A percentile compares a stretch with the other conserved stretches of the same genome.
phyloP scores from a whole-genome alignment of 2,797 vertebrate genomes.

The Nasua narica region DNA sequence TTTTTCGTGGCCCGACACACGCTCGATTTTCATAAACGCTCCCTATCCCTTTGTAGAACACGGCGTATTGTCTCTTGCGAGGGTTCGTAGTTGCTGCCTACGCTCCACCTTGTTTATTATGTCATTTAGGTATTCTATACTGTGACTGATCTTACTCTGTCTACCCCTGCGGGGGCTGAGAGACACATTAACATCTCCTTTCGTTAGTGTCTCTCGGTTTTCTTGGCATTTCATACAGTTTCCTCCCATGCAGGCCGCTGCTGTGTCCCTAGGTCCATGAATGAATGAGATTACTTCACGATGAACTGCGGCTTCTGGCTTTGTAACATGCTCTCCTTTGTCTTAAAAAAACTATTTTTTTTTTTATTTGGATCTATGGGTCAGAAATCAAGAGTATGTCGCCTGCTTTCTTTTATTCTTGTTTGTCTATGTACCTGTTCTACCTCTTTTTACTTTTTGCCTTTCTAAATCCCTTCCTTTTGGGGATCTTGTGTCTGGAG shows the following conservation, averaged over 20 bases:
- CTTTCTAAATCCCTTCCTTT: neutral
- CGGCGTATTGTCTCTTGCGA: neutral
- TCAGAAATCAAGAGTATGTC: neutral
- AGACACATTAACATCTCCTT: neutral
- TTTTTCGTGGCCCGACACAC: neutral
- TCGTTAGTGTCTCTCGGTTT: neutral
- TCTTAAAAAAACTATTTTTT: neutral
- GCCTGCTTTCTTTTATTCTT: neutral
- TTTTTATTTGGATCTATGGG: neutral
- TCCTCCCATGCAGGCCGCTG: neutral
- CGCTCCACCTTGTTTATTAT: no score
- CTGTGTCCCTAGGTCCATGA: neutral
- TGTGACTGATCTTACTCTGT: neutral
- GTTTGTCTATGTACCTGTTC: neutral
- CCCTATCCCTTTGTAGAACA: neutral
- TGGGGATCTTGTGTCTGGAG: neutral
- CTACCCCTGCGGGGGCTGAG: neutral
- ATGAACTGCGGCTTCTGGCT: neutral
- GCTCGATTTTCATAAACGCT: neutral
- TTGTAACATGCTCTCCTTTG: neutral
- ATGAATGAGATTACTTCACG: neutral
- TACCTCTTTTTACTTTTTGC: neutral
- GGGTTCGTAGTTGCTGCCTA: neutral
- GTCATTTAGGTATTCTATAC: neutral
- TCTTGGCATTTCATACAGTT: neutral